Base-by-base conservation (phyloP, 1,140 invertebrate species). In the Drosophila albomicans region DNA sequence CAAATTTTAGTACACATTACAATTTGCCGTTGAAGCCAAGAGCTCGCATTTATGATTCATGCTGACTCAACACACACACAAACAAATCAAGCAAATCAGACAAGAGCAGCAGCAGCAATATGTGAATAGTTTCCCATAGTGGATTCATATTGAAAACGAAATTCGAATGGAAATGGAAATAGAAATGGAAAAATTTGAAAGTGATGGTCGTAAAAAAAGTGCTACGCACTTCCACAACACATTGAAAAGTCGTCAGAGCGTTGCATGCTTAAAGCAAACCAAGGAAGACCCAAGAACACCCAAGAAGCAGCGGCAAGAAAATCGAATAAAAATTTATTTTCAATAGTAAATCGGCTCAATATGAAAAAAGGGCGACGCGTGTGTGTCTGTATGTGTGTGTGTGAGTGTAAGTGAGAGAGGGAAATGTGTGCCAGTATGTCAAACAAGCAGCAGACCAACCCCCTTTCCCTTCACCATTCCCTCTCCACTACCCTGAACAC, bases 261-360 rank as follows among this genome's bases (percentile, higher is more conserved):
- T 84, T 75, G 80, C 82, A 86, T 45, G 69, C 66, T 69, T 63
- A 48, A 68, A 59, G 51, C 41, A 11, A 8, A 28, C 43, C 20
- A 15, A 38, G 56, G 74, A 72, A 72, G 68, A 76, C 74, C 69
- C 63, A 46, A 76, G 56, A 85, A 63, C 45, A 57, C 45, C 51
- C 58, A 80, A 76, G 52, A 58, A 63, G 65, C 48, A 48, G 45
- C 77, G 71, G 66, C 32, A 52, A 81, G 75, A 72, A 84, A 84
- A 81, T 88, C 80, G 65, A 88, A 88, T 88, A 88, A 88, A 88
- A 88, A 84, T 88, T 78, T 88, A 88, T 88, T 89, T 89, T 88
- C 80, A 84, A 81, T 88, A 88, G 84, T 89, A 88, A 88, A 88
- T 84, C 85, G 84, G 85, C 84, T 88, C 84, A 89, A 84, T 78